Conservation (phyloP, 1,140 invertebrate species). For the Saccostrea echinata region DNA sequence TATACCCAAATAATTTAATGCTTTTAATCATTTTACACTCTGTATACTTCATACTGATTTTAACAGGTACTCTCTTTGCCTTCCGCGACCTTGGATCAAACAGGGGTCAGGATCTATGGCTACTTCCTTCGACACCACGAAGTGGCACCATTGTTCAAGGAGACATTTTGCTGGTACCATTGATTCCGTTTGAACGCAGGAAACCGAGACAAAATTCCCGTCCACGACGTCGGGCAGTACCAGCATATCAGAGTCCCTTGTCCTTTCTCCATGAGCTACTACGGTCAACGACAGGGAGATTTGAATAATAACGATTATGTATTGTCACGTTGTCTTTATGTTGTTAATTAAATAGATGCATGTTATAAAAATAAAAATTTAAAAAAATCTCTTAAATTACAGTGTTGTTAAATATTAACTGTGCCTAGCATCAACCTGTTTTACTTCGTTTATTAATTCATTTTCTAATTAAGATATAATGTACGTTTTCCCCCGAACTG, state of each 20-base stretch:
- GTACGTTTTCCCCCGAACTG: not conserved
- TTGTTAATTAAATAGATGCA: no score
- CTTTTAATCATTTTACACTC: no score
- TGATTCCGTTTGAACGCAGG: not conserved
- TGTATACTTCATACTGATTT: not conserved
- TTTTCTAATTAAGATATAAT: not conserved
- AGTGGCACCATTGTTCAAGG: not conserved
- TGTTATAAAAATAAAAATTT: no score
- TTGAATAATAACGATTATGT: not conserved
- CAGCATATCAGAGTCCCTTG: not conserved
- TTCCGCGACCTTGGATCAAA: not conserved
- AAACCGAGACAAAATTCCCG: not conserved
- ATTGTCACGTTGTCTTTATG: no score
- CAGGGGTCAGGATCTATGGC: not conserved
- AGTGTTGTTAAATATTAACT: not conserved
- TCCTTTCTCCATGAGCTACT: not conserved
- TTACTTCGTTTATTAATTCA: not conserved
- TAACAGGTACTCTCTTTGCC: constrained; percentile 8
- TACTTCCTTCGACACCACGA: not conserved
- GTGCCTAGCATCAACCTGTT: not conserved
- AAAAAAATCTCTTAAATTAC: no score
- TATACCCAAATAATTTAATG: no score
- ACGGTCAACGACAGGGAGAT: not conserved
- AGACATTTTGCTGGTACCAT: not conserved
- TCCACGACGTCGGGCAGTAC: not conserved